Base-by-base conservation (phyloP, 2,113 vertebrate genomes). In the Rhinolophus ferrumequinum region DNA sequence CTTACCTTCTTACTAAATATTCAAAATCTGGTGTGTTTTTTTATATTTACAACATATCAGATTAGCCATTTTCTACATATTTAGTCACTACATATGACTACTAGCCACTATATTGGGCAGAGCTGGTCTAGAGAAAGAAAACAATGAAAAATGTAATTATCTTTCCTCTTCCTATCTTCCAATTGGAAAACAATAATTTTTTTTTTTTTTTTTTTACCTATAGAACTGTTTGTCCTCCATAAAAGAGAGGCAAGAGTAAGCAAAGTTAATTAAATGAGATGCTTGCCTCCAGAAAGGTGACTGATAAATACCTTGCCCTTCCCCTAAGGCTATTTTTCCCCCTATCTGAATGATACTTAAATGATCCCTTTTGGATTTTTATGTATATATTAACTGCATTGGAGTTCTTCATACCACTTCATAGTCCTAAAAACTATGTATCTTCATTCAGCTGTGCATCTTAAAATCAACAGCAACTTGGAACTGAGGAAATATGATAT, bases 121-220 rank as follows among this genome's bases (percentile, higher is more conserved):
- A 88, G 5, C 16, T 56, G 9, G 21, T 89, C 30, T 58, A 82
- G 44, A 93, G n/a, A 88, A 94, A 94, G 26, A 92, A 94, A 80
- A 92, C 1, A 80, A 80, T 72, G 9, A 47, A 50, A 70, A 72
- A 66, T 35, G 18, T 35, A 30, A 41, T 84, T 73, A 79, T 54
- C 62, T 93, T 88, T 70, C 30, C 13, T 83, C 5, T 69, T 75
- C 30, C 24, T 56, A 60, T 38, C 22, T 15, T 95, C 24, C 58
- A 50, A 3, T 2, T 64, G 33, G 28, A 18, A 64, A 12, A 44
- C 38, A 76, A 7, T 35, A 16, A 76, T 18, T 79, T 77, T 83
- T 69, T 41, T 41, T 41, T 41, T 44, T 44, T 44, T 44, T 44
- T 44, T 44, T 44, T 44, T 44, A 52, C 15, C 4, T 69, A 15